phyloP scores from a whole-genome alignment of 2,888 invertebrate species.

The Chaitophorus viminalis region DNA sequence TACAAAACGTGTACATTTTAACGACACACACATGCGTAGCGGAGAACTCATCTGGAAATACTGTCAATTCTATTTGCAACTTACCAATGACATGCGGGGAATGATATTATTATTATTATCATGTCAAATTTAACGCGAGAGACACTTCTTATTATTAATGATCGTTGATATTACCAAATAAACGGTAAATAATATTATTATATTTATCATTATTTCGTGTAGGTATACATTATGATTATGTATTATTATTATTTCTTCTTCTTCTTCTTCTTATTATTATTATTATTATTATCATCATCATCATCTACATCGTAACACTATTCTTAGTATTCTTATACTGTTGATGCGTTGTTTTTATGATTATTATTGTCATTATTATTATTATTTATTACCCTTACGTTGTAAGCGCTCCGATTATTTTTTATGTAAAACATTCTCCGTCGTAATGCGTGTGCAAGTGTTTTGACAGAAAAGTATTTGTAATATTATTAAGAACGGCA shows the following conservation, averaged over 20 bases:
- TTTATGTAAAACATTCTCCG: not conserved
- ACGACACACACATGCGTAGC: not conserved
- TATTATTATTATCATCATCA: not conserved
- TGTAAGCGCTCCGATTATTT: not conserved
- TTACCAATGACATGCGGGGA: not conserved
- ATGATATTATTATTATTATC: too few relatives aligned
- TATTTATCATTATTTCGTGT: not conserved
- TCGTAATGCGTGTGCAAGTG: not conserved
- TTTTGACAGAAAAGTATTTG: not conserved
- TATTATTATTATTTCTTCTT: too few relatives aligned
- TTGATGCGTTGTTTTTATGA: not conserved
- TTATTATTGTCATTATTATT: not conserved
- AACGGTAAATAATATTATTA: not conserved
- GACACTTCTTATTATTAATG: not conserved
- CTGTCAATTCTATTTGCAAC: not conserved
- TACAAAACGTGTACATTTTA: not conserved
- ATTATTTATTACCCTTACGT: not conserved
- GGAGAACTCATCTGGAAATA: conserved; percentile 16
- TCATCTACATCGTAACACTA: not conserved
- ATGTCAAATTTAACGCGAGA: not conserved
- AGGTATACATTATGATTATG: too few relatives aligned
- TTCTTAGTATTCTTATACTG: too few relatives aligned
- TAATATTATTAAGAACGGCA: not conserved
- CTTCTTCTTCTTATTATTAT: too few relatives aligned
- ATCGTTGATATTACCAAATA: not conserved